phyloP scores from a whole-genome alignment of 2,113 vertebrate genomes.

The Scopus umbretta region DNA sequence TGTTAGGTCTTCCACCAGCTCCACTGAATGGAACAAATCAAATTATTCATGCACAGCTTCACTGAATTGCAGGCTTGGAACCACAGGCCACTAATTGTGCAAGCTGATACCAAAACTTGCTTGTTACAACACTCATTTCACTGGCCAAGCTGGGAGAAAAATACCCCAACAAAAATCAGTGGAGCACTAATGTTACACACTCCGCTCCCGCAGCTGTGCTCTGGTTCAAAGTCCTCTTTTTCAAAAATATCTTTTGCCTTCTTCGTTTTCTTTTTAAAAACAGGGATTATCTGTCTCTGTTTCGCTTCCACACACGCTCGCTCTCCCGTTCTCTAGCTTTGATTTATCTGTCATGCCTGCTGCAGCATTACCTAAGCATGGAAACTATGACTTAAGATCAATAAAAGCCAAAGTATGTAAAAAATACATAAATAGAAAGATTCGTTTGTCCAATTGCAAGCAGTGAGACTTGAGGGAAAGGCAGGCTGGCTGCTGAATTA shows the following conservation, averaged over 20 bases:
- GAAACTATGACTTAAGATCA: constrained; percentile 50
- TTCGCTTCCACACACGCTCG: background rate
- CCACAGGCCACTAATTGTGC: constrained; percentile 68
- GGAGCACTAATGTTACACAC: constrained; percentile 34
- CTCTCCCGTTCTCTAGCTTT: background rate
- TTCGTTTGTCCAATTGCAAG: background rate
- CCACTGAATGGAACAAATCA: constrained; percentile 77
- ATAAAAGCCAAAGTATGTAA: constrained; percentile 22
- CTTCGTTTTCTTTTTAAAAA: constrained; percentile 26
- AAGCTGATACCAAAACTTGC: constrained; percentile 67
- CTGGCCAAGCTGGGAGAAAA: constrained; percentile 12
- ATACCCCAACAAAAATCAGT: constrained; percentile 47
- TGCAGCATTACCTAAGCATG: constrained; percentile 38
- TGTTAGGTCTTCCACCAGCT: constrained; percentile 62
- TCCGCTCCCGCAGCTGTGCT: constrained; percentile 26
- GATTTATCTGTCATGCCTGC: constrained; percentile 25
- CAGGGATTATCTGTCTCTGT: constrained; percentile 51
- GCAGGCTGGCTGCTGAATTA: background rate
- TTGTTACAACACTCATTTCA: constrained; percentile 58
- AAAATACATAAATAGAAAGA: constrained; percentile 9
- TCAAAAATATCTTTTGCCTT: constrained; percentile 20
- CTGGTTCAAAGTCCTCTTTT: constrained; percentile 16
- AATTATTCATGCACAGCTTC: constrained; percentile 78
- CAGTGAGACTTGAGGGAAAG: background rate
- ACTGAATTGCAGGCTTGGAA: constrained; percentile 68